A percentile compares a stretch with the other conserved stretches of the same genome.
These are phyloP conservation scores for Galaxea fascicularis DNA, from an alignment of 92 coral and sea anemone species.

Conservation along the genomic window DNA sequence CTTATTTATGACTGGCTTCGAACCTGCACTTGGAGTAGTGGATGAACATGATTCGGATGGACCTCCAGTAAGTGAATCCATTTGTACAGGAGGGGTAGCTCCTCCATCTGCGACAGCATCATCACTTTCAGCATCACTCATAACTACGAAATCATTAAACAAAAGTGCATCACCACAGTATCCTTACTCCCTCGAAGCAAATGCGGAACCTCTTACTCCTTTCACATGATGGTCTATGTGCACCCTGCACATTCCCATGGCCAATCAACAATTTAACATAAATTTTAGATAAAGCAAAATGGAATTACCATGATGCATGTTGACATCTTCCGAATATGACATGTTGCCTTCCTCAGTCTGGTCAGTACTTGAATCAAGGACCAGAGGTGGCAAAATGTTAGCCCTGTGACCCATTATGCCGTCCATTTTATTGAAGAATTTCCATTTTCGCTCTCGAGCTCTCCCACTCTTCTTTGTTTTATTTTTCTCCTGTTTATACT, in stretches of 20 bases:
- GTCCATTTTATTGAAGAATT: background rate
- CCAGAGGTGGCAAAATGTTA: background rate
- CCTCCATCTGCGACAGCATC: background rate
- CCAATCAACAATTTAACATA: background rate
- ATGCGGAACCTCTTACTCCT: no score
- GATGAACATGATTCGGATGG: background rate
- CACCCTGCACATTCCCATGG: no score
- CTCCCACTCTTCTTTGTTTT: constrained; percentile 43
- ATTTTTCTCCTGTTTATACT: constrained; percentile 58
- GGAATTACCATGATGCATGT: background rate
- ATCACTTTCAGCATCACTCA: background rate
- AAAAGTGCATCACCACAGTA: background rate
- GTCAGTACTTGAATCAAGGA: background rate
- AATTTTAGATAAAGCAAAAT: no score
- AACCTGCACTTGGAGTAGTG: background rate
- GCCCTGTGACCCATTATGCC: background rate
- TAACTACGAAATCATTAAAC: background rate
- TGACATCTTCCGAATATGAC: background rate
- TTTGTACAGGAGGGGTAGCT: background rate
- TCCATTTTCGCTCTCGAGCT: background rate
- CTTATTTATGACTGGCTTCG: background rate
- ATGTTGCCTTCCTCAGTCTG: background rate
- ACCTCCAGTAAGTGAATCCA: background rate
- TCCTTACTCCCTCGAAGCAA: no score
- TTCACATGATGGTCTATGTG: no score